Base-by-base conservation (phyloP, 2,113 vertebrate genomes). In the Nettapus auritus region DNA sequence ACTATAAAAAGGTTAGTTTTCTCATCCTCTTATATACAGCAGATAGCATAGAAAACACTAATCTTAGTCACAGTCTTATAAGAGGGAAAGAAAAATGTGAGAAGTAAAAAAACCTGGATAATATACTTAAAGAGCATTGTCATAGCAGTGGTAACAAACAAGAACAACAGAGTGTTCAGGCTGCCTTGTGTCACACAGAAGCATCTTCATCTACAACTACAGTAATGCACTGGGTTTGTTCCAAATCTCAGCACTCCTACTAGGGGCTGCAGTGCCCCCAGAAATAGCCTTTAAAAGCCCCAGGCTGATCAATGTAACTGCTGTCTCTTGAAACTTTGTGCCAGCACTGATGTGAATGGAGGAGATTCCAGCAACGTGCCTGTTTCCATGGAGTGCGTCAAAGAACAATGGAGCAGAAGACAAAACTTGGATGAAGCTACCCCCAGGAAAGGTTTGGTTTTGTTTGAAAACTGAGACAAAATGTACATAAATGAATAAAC, bases 401-500 rank as follows among this genome's bases (percentile, higher is more conserved):
- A 84, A 87, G 67, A 91, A 82, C 80, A 95, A 64, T 83, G 34
- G 74, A 93, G 64, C 36, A 84, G 69, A 76, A 77, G 76, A 84
- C 55, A 71, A 86, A 90, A 55, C 67, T 82, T 71, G 56, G 70
- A 67, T 56, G 38, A 75, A 93, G 33, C 21, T 53, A 57, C 25
- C 19, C 50, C 19, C 62, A 74, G n/a, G 67, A 77, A 95, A 78
- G 50, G 7, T 83, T 95, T 92, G 63, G 2, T 68, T 91, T 92
- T 2, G 2, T 75, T 81, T 86, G 88, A 92, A 92, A 94, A 79
- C 53, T 56, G 78, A 96, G 87, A 95, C 64, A 93, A 93, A 95
- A 82, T 89, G 63, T 73, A 69, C 68, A 86, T 81, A 93, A 96
- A 80, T 57, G 34, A 92, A 82, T 94, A 86, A 96, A 89, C 63